A percentile compares a stretch with the other conserved stretches of the same genome.
Conservation (phyloP, 1,140 invertebrate genomes). For the Holotrichia oblita region DNA sequence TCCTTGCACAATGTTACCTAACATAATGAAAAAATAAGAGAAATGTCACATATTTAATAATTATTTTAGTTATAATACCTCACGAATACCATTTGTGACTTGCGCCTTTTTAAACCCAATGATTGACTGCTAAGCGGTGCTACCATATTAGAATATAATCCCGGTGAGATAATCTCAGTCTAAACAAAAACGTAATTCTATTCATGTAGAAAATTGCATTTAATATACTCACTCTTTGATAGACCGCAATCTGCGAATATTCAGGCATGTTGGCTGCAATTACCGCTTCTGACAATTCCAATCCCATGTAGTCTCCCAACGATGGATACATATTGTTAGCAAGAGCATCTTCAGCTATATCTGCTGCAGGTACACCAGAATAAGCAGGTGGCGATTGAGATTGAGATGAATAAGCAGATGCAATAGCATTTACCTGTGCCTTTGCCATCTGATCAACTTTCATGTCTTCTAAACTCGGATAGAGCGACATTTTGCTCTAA, state of each 20-base stretch:
- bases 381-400: constrained; percentile 42
- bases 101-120: constrained; percentile 76
- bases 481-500: constrained; percentile 75
- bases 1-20: constrained; percentile 85
- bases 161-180: constrained; percentile 49
- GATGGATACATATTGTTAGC: constrained; percentile 75
- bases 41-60: neutral
- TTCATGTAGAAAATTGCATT: neutral
- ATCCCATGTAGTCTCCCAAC: constrained; percentile 84
- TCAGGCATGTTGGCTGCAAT: constrained; percentile 78
- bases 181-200: neutral
- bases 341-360: constrained; percentile 53
- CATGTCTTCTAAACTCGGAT: constrained; percentile 94
- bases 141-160: constrained; percentile 63
- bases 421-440: constrained; percentile 67
- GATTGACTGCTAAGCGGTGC: constrained; percentile 83
- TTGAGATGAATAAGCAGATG: constrained; percentile 39
- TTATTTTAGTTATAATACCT: constrained; percentile 62
- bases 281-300: constrained; percentile 78
- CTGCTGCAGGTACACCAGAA: constrained; percentile 55
- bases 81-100: constrained; percentile 83
- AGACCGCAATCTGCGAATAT: constrained; percentile 63
- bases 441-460: constrained; percentile 86
- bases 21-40: constrained; percentile 49
- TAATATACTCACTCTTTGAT: constrained; percentile 60